Conservation (phyloP, 2,888 invertebrate species). For the Melanargia galathea region DNA sequence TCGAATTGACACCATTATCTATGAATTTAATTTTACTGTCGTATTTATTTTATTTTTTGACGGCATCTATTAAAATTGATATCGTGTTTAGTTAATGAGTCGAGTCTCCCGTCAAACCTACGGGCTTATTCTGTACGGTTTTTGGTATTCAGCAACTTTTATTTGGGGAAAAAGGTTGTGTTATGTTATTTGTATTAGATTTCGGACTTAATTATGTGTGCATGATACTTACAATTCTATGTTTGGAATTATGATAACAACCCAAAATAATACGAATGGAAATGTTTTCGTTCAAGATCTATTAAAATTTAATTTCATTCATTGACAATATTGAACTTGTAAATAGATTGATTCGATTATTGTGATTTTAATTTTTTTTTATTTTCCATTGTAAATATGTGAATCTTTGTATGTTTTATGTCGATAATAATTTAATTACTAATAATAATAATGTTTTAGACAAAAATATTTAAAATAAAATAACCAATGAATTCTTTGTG, state of each 20-base stretch:
- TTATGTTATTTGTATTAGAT: background rate
- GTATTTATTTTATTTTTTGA: no score
- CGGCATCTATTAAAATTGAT: no score
- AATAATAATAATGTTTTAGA: conserved; percentile 52
- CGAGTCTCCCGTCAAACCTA: background rate
- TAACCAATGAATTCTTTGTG: conserved; percentile 67
- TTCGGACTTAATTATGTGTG: background rate
- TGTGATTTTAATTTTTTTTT: conserved; percentile 69
- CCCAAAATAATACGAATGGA: background rate
- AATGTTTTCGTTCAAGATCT: conserved; percentile 14
- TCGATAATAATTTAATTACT: conserved; percentile 47
- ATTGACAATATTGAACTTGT: conserved; percentile 57
- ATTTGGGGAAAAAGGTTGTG: no score
- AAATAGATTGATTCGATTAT: conserved; percentile 64
- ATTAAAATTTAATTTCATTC: conserved; percentile 39
- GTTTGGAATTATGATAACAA: background rate
- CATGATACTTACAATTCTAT: background rate
- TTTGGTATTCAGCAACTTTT: background rate
- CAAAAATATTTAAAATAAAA: no score
- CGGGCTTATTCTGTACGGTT: background rate
- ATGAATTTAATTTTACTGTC: no score
- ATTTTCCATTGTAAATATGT: conserved; percentile 74
- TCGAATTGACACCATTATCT: no score
- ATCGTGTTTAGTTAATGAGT: background rate
- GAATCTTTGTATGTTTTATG: conserved; percentile 69